A percentile compares a stretch with the other conserved stretches of the same genome.
Conservation (phyloP, 2,888 invertebrate species). For the Alloscopus bannaensis region DNA sequence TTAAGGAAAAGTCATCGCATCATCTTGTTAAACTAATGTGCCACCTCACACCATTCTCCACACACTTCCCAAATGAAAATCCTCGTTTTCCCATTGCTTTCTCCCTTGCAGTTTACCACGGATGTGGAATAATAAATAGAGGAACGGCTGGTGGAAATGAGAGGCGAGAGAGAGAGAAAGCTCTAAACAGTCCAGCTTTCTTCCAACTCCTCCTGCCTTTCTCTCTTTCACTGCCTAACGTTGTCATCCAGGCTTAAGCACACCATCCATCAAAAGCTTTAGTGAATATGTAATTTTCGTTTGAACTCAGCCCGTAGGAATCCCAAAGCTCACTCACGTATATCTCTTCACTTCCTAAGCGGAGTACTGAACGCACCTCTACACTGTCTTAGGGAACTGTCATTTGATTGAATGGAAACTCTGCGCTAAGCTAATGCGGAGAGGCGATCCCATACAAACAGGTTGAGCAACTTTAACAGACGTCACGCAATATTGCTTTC, state of each 20-base stretch:
- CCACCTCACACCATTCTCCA: constrained; percentile 24
- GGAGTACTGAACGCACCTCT: too few species aligned
- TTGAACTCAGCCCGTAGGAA: too few species aligned
- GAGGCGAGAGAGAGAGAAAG: constrained; percentile 25
- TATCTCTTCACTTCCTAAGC: too few species aligned
- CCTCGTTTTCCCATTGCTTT: constrained; percentile 9
- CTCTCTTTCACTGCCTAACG: constrained; percentile 57
- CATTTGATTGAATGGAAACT: too few species aligned
- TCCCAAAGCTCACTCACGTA: too few species aligned
- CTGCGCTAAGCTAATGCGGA: too few species aligned
- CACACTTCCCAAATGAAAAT: constrained; percentile 4
- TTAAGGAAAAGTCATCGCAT: neutral
- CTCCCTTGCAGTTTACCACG: neutral
- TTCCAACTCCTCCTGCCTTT: too few species aligned
- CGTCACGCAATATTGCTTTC: constrained; percentile 48
- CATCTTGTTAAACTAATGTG: neutral
- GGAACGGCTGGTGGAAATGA: too few species aligned
- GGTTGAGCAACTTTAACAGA: too few species aligned
- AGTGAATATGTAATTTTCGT: constrained; percentile 32
- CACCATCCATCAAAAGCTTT: constrained; percentile 58
- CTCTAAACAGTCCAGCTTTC: constrained; percentile 36
- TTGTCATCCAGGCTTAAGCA: constrained; percentile 57
- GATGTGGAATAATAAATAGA: constrained; percentile 17
- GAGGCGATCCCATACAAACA: too few species aligned
- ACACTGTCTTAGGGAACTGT: too few species aligned